Percentiles rank a stretch among this genome's conserved stretches.
These are phyloP conservation scores for Xylota sylvarum DNA, from an alignment of 2,888 invertebrate genomes.

Conservation along the genomic window DNA sequence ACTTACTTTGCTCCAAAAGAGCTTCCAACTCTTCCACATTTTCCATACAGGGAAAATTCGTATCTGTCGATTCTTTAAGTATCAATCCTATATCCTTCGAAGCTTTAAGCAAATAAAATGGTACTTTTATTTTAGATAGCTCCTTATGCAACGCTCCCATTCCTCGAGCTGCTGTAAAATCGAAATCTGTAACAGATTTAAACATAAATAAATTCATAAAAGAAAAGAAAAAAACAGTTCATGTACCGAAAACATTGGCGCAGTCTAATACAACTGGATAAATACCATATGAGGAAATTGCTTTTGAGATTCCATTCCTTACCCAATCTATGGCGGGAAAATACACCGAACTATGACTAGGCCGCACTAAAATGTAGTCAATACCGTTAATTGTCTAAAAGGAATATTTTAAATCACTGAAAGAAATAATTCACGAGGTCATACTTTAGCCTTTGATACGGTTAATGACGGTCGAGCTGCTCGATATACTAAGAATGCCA, in stretches of 20 bases:
- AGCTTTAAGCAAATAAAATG: constrained; percentile 88
- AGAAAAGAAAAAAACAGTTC: constrained; percentile 11
- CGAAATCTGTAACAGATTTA: constrained; percentile 87
- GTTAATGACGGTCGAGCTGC: constrained; percentile 92
- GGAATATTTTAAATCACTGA: constrained; percentile 60
- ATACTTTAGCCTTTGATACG: constrained; percentile 90
- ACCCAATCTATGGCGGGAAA: constrained; percentile 95
- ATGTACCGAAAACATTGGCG: constrained; percentile 89
- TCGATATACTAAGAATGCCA: constrained; percentile 91
- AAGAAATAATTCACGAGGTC: constrained; percentile 63
- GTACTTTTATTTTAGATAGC: constrained; percentile 89
- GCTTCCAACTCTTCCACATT: constrained; percentile 81
- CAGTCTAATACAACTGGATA: constrained; percentile 93
- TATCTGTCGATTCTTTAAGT: constrained; percentile 82
- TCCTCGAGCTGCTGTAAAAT: constrained; percentile 95
- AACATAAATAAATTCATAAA: not conserved
- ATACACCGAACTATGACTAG: constrained; percentile 91
- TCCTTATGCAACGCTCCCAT: constrained; percentile 91
- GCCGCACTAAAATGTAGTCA: constrained; percentile 91
- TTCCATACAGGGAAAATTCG: constrained; percentile 81
- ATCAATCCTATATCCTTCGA: constrained; percentile 82
- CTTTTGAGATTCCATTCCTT: constrained; percentile 91
- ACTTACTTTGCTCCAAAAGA: constrained; percentile 81
- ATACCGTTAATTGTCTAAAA: constrained; percentile 89
- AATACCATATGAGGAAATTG: constrained; percentile 89